Percentiles rank a stretch among this genome's conserved stretches.
Conservation (phyloP, 37 sponge, comb jelly and placozoan species). For the Chondrosia reniformis region DNA sequence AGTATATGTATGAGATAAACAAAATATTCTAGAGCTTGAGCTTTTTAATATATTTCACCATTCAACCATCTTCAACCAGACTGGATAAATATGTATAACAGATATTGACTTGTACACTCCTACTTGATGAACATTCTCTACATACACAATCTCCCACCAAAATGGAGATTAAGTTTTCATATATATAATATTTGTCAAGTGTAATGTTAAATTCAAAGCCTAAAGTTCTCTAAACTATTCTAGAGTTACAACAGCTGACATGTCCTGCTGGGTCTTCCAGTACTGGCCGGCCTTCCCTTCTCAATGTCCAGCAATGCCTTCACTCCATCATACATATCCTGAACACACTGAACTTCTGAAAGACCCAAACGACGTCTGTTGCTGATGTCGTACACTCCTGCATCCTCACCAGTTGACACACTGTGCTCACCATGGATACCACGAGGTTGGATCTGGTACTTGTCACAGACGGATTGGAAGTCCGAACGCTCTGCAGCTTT, state of each 20-base stretch:
- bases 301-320: slow-evolving; percentile 61
- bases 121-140: too few relatives aligned
- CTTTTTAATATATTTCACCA: too few relatives aligned
- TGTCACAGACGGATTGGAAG: slow-evolving; percentile 46
- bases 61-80: too few relatives aligned
- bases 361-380: slow-evolving; percentile 77
- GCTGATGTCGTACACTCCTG: slow-evolving; percentile 71
- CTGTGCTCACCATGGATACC: slow-evolving; percentile 80
- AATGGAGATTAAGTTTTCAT: too few relatives aligned
- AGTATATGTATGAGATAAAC: too few relatives aligned
- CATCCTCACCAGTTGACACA: slow-evolving; percentile 55
- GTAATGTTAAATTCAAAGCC: not conserved
- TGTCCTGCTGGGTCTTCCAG: not conserved
- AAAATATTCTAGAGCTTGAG: too few relatives aligned
- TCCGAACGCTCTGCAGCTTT: slow-evolving; percentile 31
- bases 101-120: too few relatives aligned
- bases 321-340: slow-evolving; percentile 85
- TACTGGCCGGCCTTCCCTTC: not conserved
- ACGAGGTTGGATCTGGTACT: slow-evolving; percentile 69
- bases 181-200: not conserved
- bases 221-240: not conserved
- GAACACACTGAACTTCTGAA: slow-evolving; percentile 87
- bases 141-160: too few relatives aligned
- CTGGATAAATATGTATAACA: too few relatives aligned
- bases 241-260: too few relatives aligned